Evolutionary conservation across 2,113 vertebrate species (phyloP), one percentile per base, ranked within the genome.

Genomic region (Manacus vitellinus): DNA sequence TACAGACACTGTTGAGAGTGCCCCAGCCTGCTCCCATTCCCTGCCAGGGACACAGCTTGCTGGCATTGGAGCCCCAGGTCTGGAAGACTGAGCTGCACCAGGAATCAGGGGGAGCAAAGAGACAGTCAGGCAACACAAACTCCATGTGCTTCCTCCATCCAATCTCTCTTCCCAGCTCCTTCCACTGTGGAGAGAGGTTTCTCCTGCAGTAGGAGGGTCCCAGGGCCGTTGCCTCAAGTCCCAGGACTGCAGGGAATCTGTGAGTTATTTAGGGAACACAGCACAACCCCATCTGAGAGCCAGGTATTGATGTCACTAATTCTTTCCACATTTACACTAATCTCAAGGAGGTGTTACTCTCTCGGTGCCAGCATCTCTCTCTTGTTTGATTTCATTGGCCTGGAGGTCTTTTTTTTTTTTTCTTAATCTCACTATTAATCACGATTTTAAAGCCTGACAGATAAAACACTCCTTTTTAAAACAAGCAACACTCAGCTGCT

Each of bases 381-480:
- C 24, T 68, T 41, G 9, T 39, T 84, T 91, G 49, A 79, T 96
- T 96, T 85, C n/a, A 85, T 58, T 92, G 89, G 93, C 78, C 27
- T 70, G 74, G 37, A 18, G 63, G 83, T 23, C 5, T 44, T 39
- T 54, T 63, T 31, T n/a, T n/a, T 73, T 67, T 46, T 31, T 41
- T 28, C 56, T 33, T 56, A 85, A 58, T 51, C 44, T 68, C 33
- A 4, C 75, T 70, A 68, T 82, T 94, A 79, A 89, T 96, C 77
- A 44, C 7, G 56, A 59, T 68, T 95, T 87, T 84, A 85, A 61
- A 92, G 61, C 62, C 76, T 73, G 85, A 66, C 83, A 94, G 85
- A 92, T 79, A 82, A 92, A 94, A 78, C 71, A 68, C 73, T 88
- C 59, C 49, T 71, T 93, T 92, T 82, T n/a, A 88, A 95, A 94